Percentiles rank a stretch among this genome's conserved stretches.
These are phyloP conservation scores for Monopterus albus DNA, from an alignment of 2,113 vertebrate genomes.

Conservation along the genomic window DNA sequence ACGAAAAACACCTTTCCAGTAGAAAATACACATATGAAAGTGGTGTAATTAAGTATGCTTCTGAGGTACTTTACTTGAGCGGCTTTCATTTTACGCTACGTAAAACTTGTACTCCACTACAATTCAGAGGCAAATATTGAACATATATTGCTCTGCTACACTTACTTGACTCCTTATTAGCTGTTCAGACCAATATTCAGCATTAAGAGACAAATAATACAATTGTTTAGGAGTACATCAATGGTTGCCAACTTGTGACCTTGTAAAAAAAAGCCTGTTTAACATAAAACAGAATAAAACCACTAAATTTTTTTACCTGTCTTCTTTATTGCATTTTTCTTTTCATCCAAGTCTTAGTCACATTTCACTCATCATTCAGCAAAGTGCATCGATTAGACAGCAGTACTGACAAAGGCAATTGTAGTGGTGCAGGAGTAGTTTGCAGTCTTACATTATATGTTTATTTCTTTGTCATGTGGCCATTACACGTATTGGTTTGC, in stretches of 20 bases:
- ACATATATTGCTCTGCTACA: not conserved
- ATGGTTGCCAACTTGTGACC: not conserved
- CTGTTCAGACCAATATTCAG: not conserved
- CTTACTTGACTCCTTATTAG: no score
- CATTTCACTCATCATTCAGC: conserved; percentile 66
- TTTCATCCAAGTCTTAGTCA: conserved; percentile 56
- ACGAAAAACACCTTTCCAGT: not conserved
- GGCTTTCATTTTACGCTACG: not conserved
- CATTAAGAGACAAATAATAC: not conserved
- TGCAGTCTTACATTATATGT: conserved; percentile 36
- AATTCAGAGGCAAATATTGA: not conserved
- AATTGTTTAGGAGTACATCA: not conserved
- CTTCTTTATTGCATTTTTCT: conserved; percentile 71
- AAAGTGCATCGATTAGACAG: conserved; percentile 78
- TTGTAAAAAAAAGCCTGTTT: conserved; percentile 19
- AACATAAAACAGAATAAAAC: conserved; percentile 50
- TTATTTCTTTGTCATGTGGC: conserved; percentile 16
- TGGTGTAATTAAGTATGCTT: not conserved
- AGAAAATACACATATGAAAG: not conserved
- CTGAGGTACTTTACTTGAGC: not conserved
- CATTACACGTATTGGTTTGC: conserved; percentile 40
- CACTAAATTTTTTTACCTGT: conserved; percentile 36
- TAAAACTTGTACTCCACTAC: not conserved
- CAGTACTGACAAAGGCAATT: conserved; percentile 44
- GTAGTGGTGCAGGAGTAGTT: conserved; percentile 31